Conservation (phyloP, 2,113 vertebrate genomes). For the Cyanocitta stelleri region DNA sequence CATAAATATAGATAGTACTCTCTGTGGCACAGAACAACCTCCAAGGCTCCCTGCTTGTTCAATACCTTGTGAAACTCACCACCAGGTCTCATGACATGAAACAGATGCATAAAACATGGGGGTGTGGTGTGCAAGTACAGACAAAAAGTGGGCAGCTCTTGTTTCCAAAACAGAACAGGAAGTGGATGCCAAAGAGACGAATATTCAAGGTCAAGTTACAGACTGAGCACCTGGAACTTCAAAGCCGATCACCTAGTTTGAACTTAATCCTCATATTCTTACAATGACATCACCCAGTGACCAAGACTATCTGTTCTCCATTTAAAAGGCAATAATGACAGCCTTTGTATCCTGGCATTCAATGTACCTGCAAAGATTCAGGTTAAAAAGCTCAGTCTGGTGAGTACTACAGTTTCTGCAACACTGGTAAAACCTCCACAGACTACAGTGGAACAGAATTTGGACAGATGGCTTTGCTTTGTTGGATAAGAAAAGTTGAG, state of each 20-base stretch:
- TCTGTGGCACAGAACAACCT: neutral
- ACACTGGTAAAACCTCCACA: neutral
- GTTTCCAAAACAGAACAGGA: neutral
- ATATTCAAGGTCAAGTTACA: neutral
- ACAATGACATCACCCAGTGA: neutral
- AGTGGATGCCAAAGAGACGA: neutral
- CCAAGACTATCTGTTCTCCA: neutral
- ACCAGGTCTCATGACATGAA: neutral
- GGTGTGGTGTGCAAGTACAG: neutral
- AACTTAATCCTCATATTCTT: neutral
- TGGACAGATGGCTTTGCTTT: neutral
- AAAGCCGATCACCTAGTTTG: neutral
- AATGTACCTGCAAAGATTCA: neutral
- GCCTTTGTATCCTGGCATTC: neutral
- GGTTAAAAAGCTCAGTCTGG: neutral
- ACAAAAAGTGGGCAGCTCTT: neutral
- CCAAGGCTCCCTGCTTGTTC: neutral
- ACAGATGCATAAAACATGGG: neutral
- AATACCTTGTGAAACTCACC: neutral
- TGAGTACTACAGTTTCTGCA: neutral
- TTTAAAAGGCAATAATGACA: neutral
- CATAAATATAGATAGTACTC: neutral
- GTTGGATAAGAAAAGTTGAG: neutral
- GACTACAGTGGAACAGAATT: neutral
- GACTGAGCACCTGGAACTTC: neutral